phyloP scores from a whole-genome alignment of 2,797 vertebrate genomes.

The Sardinella longiceps region DNA sequence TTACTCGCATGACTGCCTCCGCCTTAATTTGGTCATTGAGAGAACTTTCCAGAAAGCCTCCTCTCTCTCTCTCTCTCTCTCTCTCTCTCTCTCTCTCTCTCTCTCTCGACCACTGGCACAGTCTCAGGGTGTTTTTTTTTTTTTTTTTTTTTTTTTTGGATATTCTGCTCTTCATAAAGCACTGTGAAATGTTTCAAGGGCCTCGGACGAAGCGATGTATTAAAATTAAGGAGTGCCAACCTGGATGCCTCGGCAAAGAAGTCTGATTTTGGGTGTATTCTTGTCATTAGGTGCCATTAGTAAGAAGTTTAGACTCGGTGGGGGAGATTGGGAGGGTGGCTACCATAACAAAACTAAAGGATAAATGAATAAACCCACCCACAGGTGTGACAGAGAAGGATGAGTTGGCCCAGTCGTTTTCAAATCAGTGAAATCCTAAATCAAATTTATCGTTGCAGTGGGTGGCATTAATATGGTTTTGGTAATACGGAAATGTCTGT shows the following conservation, averaged over 20 bases:
- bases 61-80: too few species aligned
- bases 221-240: neutral
- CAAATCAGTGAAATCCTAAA: slow-evolving; percentile 19
- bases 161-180: neutral
- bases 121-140: neutral
- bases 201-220: neutral
- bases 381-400: neutral
- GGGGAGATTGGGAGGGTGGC: neutral
- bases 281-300: neutral
- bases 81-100: too few species aligned
- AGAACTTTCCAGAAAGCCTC: slow-evolving; percentile 67
- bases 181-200: neutral
- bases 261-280: neutral
- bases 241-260: neutral
- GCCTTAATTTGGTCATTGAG: slow-evolving; percentile 66
- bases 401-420: slow-evolving; percentile 1
- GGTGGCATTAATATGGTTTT: neutral
- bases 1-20: slow-evolving; percentile 58
- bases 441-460: neutral
- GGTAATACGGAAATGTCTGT: neutral
- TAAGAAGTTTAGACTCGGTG: neutral
- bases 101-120: slow-evolving; percentile 25
- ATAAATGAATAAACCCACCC: slow-evolving; percentile 3
- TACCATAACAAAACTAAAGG: neutral
- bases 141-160: neutral